phyloP scores from a whole-genome alignment of 2,797 vertebrate genomes.

The Bovichtus variegatus region DNA sequence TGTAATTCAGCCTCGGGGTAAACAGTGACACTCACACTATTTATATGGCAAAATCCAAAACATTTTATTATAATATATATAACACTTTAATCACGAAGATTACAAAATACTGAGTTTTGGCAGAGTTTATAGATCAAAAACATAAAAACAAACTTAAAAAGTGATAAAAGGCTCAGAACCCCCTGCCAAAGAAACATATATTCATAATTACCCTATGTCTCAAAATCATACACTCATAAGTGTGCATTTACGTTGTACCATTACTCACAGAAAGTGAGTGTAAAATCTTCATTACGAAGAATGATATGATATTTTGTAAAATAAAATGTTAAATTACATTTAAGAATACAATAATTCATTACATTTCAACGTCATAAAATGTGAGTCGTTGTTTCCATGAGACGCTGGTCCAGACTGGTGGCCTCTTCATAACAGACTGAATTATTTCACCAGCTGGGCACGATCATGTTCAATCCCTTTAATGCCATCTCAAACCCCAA shows the following conservation, averaged over 20 bases:
- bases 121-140: neutral
- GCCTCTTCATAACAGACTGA: neutral
- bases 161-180: neutral
- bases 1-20: neutral
- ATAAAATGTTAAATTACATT: conserved; percentile 27
- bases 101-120: conserved; percentile 11
- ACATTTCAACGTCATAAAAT: conserved; percentile 1
- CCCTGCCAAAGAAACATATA: neutral
- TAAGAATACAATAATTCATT: conserved; percentile 1
- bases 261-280: conserved; percentile 29
- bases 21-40: neutral
- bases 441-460: conserved; percentile 75
- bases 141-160: conserved; percentile 23
- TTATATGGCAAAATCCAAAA: neutral
- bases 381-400: neutral
- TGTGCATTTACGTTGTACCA: neutral
- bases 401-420: neutral
- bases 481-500: conserved; percentile 84
- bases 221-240: conserved; percentile 25
- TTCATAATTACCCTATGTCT: neutral
- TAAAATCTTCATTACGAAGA: neutral
- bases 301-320: neutral
- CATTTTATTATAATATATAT: conserved; percentile 25
- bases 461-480: conserved; percentile 78
- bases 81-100: conserved; percentile 12